Evolutionary conservation across 2,797 vertebrate species (phyloP), one percentile per base, ranked within the genome.

Genomic region (Crypturellus tataupa): DNA sequence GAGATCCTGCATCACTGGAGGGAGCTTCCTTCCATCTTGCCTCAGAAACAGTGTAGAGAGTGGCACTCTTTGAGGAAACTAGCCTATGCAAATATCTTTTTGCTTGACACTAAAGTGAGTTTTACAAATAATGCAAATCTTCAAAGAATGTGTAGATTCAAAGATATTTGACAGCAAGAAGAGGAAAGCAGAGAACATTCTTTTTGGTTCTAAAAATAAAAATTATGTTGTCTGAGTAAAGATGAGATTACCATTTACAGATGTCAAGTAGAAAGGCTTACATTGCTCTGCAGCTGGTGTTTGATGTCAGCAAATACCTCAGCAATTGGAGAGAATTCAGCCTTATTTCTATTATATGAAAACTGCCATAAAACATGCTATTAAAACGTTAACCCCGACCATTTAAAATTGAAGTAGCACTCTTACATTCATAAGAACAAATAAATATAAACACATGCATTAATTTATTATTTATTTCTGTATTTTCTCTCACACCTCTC

Each of bases 151-250:
- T 2, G 6, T 21, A 69, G 13, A 65, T 76, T 58, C 24, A 72
- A 68, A 63, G 29, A 25, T 23, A 5, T 9, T 56, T 62, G 58
- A 35, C 2, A 69, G 20, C 18, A 78, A 68, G 77, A 67, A 13
- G 2, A 67, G 3, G 3, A 79, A 82, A 82, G 8, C 0, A 63
- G 5, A 69, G 37, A 70, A 19, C 0, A 2, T 31, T 49, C 35
- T 1, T 76, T 46, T 63, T 21, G 58, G 2, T 12, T 21, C 4
- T 2, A 55, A 42, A 59, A 40, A 11, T 12, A 56, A 64, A 4
- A 77, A 75, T 40, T 70, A 1, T 4, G 14, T 40, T n/a, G 4
- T 27, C 18, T 53, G 73, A 65, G 21, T 33, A 65, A 62, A 55
- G 16, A 73, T 55, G 29, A 90, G 44, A 49, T 44, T 70, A 23